Conservation (phyloP, 2,888 invertebrate species). For the Molorchus minor region DNA sequence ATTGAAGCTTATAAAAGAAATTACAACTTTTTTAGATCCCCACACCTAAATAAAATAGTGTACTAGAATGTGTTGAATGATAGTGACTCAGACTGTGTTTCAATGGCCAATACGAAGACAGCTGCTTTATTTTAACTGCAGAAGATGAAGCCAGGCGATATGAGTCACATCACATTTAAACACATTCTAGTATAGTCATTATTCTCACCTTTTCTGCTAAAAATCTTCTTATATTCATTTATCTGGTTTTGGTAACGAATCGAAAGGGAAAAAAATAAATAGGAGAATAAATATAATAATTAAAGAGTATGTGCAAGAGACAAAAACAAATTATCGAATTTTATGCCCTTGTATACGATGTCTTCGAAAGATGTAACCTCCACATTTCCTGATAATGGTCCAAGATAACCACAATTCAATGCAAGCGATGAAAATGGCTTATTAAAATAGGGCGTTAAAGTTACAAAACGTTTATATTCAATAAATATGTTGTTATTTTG, state of each 20-base stretch:
- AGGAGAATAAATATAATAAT: neutral
- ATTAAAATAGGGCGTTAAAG: neutral
- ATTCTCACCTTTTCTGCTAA: too few species aligned
- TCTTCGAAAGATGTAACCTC: neutral
- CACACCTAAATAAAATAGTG: too few species aligned
- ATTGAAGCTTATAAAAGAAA: too few species aligned
- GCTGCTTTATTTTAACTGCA: too few species aligned
- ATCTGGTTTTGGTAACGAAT: neutral
- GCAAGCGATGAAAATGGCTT: neutral
- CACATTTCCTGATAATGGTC: neutral
- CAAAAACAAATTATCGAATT: neutral
- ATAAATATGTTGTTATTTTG: neutral
- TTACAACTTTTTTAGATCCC: too few species aligned
- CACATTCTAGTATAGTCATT: too few species aligned
- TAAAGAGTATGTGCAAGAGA: neutral
- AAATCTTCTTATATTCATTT: too few species aligned
- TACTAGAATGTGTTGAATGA: too few species aligned
- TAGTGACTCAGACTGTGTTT: too few species aligned
- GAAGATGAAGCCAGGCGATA: too few species aligned
- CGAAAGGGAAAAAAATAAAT: neutral
- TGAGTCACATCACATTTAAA: too few species aligned
- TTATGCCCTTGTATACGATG: neutral
- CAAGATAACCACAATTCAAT: neutral
- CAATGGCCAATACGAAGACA: too few species aligned
- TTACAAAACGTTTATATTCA: neutral